Evolutionary conservation across 2,113 vertebrate species (phyloP).

Genomic region (Hemichromis elongatus): DNA sequence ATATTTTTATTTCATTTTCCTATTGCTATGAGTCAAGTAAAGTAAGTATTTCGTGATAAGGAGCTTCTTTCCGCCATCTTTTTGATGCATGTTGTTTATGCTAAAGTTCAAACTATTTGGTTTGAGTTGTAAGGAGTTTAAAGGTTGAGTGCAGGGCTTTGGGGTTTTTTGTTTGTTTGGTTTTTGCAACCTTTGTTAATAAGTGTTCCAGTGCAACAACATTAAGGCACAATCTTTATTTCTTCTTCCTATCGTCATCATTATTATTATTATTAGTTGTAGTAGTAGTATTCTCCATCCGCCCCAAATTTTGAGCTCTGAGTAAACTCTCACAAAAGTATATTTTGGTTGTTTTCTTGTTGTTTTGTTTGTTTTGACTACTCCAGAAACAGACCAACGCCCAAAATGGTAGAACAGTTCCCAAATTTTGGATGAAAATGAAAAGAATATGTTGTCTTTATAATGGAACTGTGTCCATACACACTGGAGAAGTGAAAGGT

Average conservation of each 20-base stretch:
- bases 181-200: not conserved
- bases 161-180: too few species aligned
- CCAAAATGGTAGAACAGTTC: not conserved
- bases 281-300: too few species aligned
- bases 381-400: not conserved
- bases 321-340: not conserved
- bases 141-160: not conserved
- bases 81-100: not conserved
- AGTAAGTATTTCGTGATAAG: not conserved
- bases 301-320: too few species aligned
- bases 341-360: not conserved
- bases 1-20: not conserved
- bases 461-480: not conserved
- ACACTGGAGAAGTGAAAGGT: not conserved
- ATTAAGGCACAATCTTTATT: not conserved
- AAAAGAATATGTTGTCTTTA: not conserved
- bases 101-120: not conserved
- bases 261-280: not conserved
- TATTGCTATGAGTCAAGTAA: not conserved
- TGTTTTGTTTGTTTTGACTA: not conserved
- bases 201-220: not conserved
- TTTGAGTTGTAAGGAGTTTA: not conserved
- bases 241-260: rapidly evolving
- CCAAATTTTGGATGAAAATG: not conserved
- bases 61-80: not conserved